A percentile compares a stretch with the other conserved stretches of the same genome.
These are phyloP conservation scores for Ctenosaura bakeri DNA, from an alignment of 2,797 vertebrate species.

Conservation along the genomic window DNA sequence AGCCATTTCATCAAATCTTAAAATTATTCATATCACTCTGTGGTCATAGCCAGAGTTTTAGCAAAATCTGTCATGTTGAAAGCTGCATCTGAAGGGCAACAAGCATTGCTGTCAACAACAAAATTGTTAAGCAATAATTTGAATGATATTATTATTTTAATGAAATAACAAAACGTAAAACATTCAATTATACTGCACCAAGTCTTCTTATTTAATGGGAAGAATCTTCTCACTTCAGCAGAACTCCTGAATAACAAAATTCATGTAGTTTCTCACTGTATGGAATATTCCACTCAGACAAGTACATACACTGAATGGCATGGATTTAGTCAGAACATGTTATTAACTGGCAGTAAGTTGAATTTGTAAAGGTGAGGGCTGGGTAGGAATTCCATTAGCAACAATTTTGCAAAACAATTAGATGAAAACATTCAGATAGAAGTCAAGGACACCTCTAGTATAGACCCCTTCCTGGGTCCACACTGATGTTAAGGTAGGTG, in stretches of 20 bases:
- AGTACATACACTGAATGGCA: not conserved
- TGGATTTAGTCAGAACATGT: too few relatives aligned
- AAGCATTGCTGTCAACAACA: constrained; percentile 48
- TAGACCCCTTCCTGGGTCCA: too few relatives aligned
- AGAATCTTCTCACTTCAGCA: not conserved
- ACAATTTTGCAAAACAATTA: too few relatives aligned
- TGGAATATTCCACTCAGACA: not conserved
- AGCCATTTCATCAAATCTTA: constrained; percentile 69
- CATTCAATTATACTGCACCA: not conserved
- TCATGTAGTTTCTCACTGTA: not conserved
- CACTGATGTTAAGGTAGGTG: too few relatives aligned
- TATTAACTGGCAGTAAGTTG: too few relatives aligned
- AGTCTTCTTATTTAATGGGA: not conserved
- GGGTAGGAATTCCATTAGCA: too few relatives aligned
- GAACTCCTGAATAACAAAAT: not conserved
- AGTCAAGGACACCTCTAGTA: too few relatives aligned
- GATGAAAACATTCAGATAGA: too few relatives aligned
- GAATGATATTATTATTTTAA: constrained; percentile 46
- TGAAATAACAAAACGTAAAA: constrained; percentile 37
- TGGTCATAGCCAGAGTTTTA: constrained; percentile 30
- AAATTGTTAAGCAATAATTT: constrained; percentile 35
- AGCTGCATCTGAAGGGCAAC: constrained; percentile 48
- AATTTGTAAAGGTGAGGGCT: too few relatives aligned
- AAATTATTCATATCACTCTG: constrained; percentile 68
- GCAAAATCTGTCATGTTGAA: constrained; percentile 64